These are phyloP conservation scores for Gobius niger DNA, from an alignment of 2,113 vertebrate genomes.

Conservation along the genomic window DNA sequence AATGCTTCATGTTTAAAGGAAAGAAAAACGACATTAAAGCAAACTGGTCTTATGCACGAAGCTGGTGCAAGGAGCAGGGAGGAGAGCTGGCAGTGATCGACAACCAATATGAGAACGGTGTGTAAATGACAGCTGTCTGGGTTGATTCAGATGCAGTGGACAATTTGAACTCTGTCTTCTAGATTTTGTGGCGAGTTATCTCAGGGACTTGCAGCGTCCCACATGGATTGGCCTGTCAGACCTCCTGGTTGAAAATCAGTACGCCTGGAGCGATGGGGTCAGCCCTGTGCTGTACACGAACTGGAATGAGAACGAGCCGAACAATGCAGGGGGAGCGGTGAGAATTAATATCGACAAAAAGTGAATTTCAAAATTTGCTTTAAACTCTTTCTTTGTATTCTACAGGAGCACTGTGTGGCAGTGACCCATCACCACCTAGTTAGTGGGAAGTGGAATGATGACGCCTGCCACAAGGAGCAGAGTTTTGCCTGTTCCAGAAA, in stretches of 20 bases:
- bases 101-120: constrained; percentile 76
- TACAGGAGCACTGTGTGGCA: constrained; percentile 75
- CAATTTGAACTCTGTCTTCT: not conserved
- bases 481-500: constrained; percentile 77
- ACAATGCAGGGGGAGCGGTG: constrained; percentile 69
- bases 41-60: constrained; percentile 68
- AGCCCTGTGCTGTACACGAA: constrained; percentile 78
- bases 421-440: constrained; percentile 57
- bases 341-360: constrained; percentile 22
- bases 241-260: constrained; percentile 66
- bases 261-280: constrained; percentile 74
- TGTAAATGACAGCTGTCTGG: constrained; percentile 1
- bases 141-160: not conserved
- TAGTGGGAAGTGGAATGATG: constrained; percentile 77
- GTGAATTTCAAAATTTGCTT: not conserved
- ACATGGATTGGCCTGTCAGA: constrained; percentile 80
- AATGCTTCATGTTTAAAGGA: constrained; percentile 80
- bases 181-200: constrained; percentile 80
- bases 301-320: constrained; percentile 78
- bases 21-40: constrained; percentile 55
- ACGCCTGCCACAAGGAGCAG: constrained; percentile 55
- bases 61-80: constrained; percentile 67
- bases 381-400: not conserved
- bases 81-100: constrained; percentile 76
- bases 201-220: constrained; percentile 61